Base-by-base conservation (phyloP, 2,888 invertebrate genomes). In the Hypomecis atomaria region DNA sequence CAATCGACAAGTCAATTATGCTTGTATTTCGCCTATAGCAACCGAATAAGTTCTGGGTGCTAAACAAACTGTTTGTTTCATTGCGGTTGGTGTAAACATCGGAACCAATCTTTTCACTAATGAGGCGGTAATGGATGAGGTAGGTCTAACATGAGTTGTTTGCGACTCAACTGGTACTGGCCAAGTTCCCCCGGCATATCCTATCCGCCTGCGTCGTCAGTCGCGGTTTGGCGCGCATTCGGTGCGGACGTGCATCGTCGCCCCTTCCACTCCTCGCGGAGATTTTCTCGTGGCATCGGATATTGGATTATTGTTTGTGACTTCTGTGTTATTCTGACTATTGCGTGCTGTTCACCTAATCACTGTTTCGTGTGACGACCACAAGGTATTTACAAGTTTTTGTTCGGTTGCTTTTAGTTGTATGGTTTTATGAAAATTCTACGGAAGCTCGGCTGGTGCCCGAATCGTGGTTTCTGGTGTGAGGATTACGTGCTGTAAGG, bases 211-310 rank as follows among this genome's bases (percentile, higher is more conserved):
- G 66, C 63, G 48, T 47, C 64, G 45, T 47, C 56, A 56, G 89
- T 89, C 79, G 86, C 82, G 80, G 79, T 80, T 87, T 86, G 84
- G 86, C 87, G 86, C 87, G 84, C 82, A 77, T 73, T 69, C 65
- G 65, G 65, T 33, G n/a, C 71, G 74, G 78, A 75, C 81, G 87
- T 76, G 69, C 66, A 6, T 40, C 47, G 52, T 38, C 44, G 40
- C 59, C 58, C 53, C 53, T 56, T 54, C 59, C 53, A 48, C 34
- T 9, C 54, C 55, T 36, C 52, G 38, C 48, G 48, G 50, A 38
- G 45, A 43, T 59, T 54, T 59, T 69, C 56, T 67, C 72, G 70
- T 55, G 66, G 54, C 45, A 71, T 70, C 73, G 73, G 72, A 71
- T 70, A 78, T 78, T 82, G 64, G 74, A 75, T 78, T 72, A 71